Base-by-base conservation (phyloP, 2,888 invertebrate species). In the Melikaiella ostensackeni region DNA sequence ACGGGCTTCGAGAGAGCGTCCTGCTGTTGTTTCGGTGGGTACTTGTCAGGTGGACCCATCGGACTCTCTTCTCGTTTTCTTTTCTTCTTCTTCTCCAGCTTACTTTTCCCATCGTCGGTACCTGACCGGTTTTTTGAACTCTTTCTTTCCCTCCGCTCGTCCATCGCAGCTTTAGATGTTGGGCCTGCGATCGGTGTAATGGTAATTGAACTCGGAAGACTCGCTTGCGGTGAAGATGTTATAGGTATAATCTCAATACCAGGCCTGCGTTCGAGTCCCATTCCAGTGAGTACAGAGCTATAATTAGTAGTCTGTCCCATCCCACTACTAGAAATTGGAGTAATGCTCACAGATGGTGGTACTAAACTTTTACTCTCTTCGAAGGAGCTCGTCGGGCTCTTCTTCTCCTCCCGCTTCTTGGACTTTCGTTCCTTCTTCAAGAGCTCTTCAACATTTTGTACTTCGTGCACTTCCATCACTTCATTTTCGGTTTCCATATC, bases 181-280 rank as follows among this genome's bases (percentile, higher is more conserved):
- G 94, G 93, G 21, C 88, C 89, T 13, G 92, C 87, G 59, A 97
- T 97, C 4, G 97, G 96, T 0, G 97, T 97, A 77, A 97, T 97
- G 0, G 97, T 97, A 78, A 97, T 96, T 1, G 97, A 96, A 87
- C 96, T 96, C 13, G 96, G 95, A 38, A 96, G 90, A 7, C 94
- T 93, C 9, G 95, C 93, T 7, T 94, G 94, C 0, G 95, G 92
- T 11, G 94, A 92, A 19, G 95, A 93, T 2, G 95, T 93, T 79
- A 96, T 94, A 0, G 97, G 97, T 85, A 97, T 96, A 73, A 97
- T 96, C 92, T 98, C 97, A 80, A 97, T 97, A 2, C 96, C 96
- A 0, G 96, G 95, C 38, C 96, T 92, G 77, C 95, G 93, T 84
- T 96, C 96, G 63, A 95, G 91, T 78, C 94, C 94, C 90, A 93